phyloP scores from a whole-genome alignment of 2,113 vertebrate genomes.

The Balaeniceps rex region DNA sequence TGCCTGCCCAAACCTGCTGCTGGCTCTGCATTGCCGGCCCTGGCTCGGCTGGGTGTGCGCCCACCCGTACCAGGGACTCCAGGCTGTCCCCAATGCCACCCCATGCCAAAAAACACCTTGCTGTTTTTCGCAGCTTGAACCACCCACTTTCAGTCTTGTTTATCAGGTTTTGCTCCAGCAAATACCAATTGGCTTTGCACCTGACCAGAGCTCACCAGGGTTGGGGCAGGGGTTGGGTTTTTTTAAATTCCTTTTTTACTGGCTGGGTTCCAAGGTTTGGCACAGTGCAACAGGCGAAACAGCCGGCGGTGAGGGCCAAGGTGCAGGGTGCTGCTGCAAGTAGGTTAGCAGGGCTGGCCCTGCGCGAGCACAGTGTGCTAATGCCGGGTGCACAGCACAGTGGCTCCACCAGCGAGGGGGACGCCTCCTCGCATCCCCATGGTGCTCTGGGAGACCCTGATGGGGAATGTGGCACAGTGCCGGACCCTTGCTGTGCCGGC shows the following conservation, averaged over 20 bases:
- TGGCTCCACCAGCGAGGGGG: accelerated
- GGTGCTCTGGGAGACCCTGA: neutral
- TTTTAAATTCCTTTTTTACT: neutral
- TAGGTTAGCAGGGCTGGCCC: accelerated
- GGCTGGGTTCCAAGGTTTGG: neutral
- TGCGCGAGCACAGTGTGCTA: accelerated
- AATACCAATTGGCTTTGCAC: neutral
- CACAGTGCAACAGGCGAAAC: accelerated
- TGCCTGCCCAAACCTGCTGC: accelerated
- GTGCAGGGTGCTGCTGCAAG: accelerated
- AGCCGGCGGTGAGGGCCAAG: neutral
- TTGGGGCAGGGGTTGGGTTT: neutral
- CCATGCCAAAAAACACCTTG: neutral
- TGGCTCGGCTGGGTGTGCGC: accelerated
- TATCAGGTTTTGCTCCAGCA: neutral
- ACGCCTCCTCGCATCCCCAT: accelerated
- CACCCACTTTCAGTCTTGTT: neutral
- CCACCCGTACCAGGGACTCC: neutral
- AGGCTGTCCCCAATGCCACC: neutral
- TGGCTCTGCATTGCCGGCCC: accelerated
- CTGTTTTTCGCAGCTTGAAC: neutral
- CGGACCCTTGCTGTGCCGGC: neutral
- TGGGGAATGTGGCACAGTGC: accelerated
- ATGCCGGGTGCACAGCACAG: accelerated
- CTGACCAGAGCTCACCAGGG: accelerated